Evolutionary conservation across 2,888 invertebrate species (phyloP).

Genomic region (Lepidochrysops patricia): DNA sequence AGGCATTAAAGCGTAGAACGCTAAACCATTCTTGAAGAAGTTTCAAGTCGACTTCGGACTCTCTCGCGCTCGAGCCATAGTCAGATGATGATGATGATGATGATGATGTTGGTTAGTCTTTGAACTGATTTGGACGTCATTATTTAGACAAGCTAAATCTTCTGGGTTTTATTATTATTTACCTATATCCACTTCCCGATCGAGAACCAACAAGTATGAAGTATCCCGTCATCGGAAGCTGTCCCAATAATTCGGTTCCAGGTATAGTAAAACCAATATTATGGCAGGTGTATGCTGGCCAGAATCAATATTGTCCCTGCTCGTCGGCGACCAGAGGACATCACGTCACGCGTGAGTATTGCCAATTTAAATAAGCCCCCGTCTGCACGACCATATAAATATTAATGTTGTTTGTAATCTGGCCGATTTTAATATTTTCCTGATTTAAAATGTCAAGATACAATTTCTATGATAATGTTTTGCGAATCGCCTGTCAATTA

Average conservation of each 20-base stretch:
- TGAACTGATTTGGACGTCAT: too few species aligned
- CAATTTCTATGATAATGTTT: not conserved
- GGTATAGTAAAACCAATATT: not conserved
- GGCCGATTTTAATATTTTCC: slow-evolving; percentile 1
- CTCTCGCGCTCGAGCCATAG: too few species aligned
- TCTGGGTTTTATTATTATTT: too few species aligned
- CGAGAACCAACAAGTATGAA: not conserved
- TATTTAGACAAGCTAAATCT: too few species aligned
- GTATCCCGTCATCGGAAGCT: not conserved
- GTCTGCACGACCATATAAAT: not conserved
- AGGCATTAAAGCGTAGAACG: too few species aligned
- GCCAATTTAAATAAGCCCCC: slow-evolving; percentile 6
- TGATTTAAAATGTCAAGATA: slow-evolving; percentile 1
- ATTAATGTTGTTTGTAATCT: not conserved
- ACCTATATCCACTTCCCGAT: not conserved
- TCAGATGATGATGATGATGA: too few species aligned
- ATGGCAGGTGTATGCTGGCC: not conserved
- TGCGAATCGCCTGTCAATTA: not conserved
- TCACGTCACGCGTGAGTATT: not conserved
- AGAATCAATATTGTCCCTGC: slow-evolving; percentile 1
- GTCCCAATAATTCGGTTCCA: not conserved
- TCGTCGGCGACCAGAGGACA: not conserved
- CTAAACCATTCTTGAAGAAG: too few species aligned
- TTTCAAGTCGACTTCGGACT: too few species aligned
- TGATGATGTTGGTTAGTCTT: too few species aligned